phyloP scores from a whole-genome alignment of 2,113 vertebrate genomes.

The Mustelus asterias region DNA sequence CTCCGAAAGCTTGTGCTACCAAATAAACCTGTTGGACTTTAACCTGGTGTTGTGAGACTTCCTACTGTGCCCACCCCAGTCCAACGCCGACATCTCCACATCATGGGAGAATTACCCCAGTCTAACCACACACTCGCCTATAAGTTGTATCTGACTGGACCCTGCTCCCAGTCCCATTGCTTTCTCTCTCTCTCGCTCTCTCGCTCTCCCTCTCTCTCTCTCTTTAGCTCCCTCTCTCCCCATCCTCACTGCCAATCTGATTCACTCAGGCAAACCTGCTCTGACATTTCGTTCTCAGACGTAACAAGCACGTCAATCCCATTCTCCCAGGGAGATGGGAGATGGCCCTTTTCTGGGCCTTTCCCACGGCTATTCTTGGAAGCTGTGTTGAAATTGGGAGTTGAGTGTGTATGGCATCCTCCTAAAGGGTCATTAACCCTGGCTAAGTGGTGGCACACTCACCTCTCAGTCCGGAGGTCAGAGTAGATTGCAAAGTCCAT shows the following conservation, averaged over 20 bases:
- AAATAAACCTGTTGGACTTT: too few species aligned
- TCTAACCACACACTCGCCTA: not conserved
- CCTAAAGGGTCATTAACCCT: not conserved
- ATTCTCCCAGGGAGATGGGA: not conserved
- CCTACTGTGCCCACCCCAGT: too few species aligned
- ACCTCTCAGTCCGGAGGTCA: not conserved
- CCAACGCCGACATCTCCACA: too few species aligned
- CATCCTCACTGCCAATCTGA: not conserved
- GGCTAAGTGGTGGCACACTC: not conserved
- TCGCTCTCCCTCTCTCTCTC: slow-evolving; percentile 2
- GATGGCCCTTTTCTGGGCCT: not conserved
- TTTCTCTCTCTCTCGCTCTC: not conserved
- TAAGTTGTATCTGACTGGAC: slow-evolving; percentile 20
- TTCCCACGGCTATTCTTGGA: not conserved
- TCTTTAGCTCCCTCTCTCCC: not conserved
- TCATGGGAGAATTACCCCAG: not conserved
- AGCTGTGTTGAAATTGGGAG: not conserved
- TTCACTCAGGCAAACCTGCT: not conserved
- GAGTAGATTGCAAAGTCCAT: not conserved
- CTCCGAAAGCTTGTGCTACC: too few species aligned
- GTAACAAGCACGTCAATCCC: not conserved
- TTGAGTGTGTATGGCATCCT: not conserved
- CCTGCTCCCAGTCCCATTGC: slow-evolving; percentile 33
- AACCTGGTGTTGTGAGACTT: too few species aligned
- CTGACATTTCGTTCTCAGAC: not conserved